These are phyloP conservation scores for Rhincodon typus DNA, from an alignment of 2,797 vertebrate genomes.

Conservation along the genomic window DNA sequence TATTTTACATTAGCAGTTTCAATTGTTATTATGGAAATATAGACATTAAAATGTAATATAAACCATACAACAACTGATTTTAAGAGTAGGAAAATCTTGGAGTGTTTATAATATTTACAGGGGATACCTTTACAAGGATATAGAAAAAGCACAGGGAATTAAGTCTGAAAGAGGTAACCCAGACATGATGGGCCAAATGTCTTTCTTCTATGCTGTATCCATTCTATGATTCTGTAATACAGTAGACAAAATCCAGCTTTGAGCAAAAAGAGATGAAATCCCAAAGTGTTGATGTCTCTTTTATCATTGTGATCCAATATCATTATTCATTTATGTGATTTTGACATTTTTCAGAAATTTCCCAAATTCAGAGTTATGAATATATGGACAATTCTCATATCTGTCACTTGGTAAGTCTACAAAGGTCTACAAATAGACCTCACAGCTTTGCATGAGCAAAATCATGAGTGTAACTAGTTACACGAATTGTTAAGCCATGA, in stretches of 20 bases:
- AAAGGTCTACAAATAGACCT: neutral
- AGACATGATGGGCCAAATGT: neutral
- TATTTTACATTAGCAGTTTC: neutral
- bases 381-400: neutral
- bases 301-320: neutral
- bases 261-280: neutral
- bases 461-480: neutral
- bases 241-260: neutral
- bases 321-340: neutral
- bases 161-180: neutral
- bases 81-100: neutral
- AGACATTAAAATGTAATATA: neutral
- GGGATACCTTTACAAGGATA: neutral
- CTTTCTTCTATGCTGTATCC: neutral
- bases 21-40: neutral
- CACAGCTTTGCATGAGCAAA: neutral
- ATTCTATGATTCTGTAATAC: neutral
- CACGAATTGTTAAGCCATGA: neutral
- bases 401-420: neutral
- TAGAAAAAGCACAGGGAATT: neutral
- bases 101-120: neutral
- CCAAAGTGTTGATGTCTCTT: neutral
- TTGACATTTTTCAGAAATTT: neutral
- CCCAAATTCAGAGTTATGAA: neutral
- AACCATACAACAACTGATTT: neutral